Conservation (phyloP, 92 coral and sea anemone species). For the Montipora capitata region DNA sequence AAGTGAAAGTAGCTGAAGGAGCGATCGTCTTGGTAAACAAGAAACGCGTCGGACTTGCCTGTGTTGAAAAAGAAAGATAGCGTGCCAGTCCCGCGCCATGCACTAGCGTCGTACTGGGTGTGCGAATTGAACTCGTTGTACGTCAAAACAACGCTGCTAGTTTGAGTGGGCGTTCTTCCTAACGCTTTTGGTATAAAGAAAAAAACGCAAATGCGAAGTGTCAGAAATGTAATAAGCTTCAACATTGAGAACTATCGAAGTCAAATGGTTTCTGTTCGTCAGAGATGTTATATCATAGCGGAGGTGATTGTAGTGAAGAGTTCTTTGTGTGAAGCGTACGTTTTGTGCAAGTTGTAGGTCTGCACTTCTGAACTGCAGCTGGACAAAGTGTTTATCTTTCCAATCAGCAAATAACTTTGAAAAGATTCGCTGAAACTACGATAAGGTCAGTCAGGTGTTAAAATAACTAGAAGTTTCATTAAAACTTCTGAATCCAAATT, state of each 20-base stretch:
- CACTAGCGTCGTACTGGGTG: slow-evolving; percentile 36
- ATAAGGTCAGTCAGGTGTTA: slow-evolving; percentile 7
- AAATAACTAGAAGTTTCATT: not conserved
- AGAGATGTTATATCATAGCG: not conserved
- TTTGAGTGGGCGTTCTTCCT: not conserved
- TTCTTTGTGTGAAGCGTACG: slow-evolving; percentile 3
- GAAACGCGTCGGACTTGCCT: slow-evolving; percentile 38
- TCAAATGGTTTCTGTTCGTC: not conserved
- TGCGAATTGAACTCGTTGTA: slow-evolving; percentile 13
- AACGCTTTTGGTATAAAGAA: not conserved
- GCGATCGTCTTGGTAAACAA: slow-evolving; percentile 77
- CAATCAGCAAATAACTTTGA: slow-evolving; percentile 4
- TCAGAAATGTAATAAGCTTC: not conserved
- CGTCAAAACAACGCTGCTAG: slow-evolving; percentile 5
- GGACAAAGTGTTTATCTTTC: slow-evolving; percentile 19
- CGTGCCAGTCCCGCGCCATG: slow-evolving; percentile 63
- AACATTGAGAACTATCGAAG: not conserved
- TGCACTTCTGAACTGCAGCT: slow-evolving; percentile 33
- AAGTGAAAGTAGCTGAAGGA: slow-evolving; percentile 48
- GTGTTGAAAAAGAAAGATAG: slow-evolving; percentile 69
- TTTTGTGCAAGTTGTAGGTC: not conserved
- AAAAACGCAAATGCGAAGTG: not conserved
- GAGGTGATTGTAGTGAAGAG: not conserved
- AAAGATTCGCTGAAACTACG: slow-evolving; percentile 1
- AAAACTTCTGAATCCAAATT: not conserved